Evolutionary conservation across 2,113 vertebrate genomes (phyloP), one percentile per base, ranked within the genome.

Genomic region (rabbit (Oryctolagus cuniculus)): DNA sequence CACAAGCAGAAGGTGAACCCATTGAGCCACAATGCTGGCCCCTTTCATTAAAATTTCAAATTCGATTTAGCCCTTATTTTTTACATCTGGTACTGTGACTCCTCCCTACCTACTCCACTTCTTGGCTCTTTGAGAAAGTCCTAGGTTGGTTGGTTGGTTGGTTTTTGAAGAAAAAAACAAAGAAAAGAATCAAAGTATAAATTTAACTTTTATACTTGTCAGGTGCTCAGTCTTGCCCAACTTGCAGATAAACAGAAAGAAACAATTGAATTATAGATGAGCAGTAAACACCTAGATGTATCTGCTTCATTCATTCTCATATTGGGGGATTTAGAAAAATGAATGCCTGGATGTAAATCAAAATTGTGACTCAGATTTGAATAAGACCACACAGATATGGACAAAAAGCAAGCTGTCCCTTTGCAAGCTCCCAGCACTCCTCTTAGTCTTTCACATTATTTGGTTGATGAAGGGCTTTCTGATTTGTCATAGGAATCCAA

Each of bases 401-500:
- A 16, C 51, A 87, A 72, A 74, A 61, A 90, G 77, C 49, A 31
- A n/a, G 70, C 10, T 19, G 25, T 24, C 61, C 0, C 1, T 36
- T 22, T 3, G 36, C 34, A 51, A 38, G 66, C 31, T 21, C 34
- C 75, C 49, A 13, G 17, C 15, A 27, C 53, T 34, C 36, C 24
- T 38, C 17, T 6, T n/a, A 1, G 11, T 15, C 15, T 4, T 10
- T n/a, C 0, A 15, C 21, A 15, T 4, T 10, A 4, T 19, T 15
- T 73, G 10, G 7, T 0, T 2, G 1, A n/a, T 1, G 27, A 15
- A 1, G 19, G 27, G 2, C 38, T 13, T 58, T n/a, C 61, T 25
- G 38, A 2, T 29, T 67, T 72, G 6, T 2, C 10, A 0, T 0
- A 1, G 0, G 3, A 22, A 38, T 12, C 24, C n/a, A 5, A 17